A percentile compares a stretch with the other conserved stretches of the same genome.
Conservation (phyloP, 2,888 invertebrate species). For the Napeogenes inachia region DNA sequence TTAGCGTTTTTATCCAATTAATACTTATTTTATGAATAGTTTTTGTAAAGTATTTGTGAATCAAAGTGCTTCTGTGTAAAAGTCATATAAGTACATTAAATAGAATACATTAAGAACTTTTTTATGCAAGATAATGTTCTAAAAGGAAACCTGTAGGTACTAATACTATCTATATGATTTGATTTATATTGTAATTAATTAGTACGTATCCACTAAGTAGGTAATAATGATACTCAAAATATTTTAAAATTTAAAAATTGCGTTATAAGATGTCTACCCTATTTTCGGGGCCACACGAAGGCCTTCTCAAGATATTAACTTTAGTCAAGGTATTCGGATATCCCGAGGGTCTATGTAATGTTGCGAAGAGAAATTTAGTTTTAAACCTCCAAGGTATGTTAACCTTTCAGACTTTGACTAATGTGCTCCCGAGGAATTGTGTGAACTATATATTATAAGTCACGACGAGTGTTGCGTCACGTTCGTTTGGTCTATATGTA, state of each 20-base stretch:
- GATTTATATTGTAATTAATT: too few relatives aligned
- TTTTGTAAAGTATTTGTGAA: too few relatives aligned
- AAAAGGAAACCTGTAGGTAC: too few relatives aligned
- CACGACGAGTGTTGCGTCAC: neutral
- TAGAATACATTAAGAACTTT: too few relatives aligned
- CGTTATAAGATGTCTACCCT: constrained; percentile 13
- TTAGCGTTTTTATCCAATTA: constrained; percentile 19
- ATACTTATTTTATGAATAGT: neutral
- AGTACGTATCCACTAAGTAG: too few relatives aligned
- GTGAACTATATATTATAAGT: constrained; percentile 7
- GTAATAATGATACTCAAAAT: too few relatives aligned
- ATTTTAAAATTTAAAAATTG: neutral
- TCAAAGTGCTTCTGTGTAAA: too few relatives aligned
- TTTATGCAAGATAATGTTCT: too few relatives aligned
- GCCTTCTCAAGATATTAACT: constrained; percentile 52
- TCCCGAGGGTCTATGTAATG: constrained; percentile 49
- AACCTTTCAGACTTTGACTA: constrained; percentile 35
- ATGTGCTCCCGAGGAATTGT: constrained; percentile 24
- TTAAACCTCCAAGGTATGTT: constrained; percentile 34
- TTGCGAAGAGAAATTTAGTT: constrained; percentile 49
- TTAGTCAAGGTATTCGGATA: constrained; percentile 55
- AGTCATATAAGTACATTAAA: too few relatives aligned
- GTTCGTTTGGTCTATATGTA: neutral
- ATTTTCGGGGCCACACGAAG: constrained; percentile 36
- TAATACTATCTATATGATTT: too few relatives aligned